Percentiles rank a stretch among this genome's conserved stretches.
phyloP scores from a whole-genome alignment of 2,113 vertebrate genomes.

The Gorsachius goisagi region DNA sequence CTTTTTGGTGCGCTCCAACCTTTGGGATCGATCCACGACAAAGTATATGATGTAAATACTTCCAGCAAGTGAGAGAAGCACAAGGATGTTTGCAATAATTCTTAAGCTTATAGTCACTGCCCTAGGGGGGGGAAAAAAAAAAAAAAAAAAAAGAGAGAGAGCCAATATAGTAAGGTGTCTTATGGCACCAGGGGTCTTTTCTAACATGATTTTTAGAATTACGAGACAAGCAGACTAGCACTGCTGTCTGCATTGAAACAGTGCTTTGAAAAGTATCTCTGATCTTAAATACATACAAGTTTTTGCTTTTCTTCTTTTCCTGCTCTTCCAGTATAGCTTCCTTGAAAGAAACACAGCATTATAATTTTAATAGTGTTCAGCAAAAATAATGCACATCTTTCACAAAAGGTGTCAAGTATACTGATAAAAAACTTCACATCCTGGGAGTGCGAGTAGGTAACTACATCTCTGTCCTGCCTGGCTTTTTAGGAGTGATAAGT shows the following conservation, averaged over 20 bases:
- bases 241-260: not conserved
- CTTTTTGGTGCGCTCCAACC: conserved; percentile 85
- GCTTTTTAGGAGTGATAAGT: not conserved
- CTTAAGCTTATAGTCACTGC: conserved; percentile 91
- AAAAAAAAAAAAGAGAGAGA: not conserved
- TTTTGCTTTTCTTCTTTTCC: conserved; percentile 94
- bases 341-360: conserved; percentile 74
- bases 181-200: not conserved
- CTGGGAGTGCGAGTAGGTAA: not conserved
- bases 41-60: conserved; percentile 99
- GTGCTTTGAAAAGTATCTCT: not conserved
- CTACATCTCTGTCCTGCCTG: not conserved
- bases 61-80: conserved; percentile 93
- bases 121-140: conserved; percentile 67
- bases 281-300: conserved; percentile 81
- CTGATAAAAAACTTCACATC: not conserved
- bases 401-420: not conserved
- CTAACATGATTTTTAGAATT: not conserved
- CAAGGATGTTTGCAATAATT: conserved; percentile 92
- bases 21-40: conserved; percentile 95
- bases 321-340: conserved; percentile 97
- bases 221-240: not conserved
- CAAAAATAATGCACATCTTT: not conserved
- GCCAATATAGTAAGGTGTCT: not conserved
- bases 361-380: not conserved